phyloP scores from a whole-genome alignment of 2,888 invertebrate species.

The Chymomyza amoena region DNA sequence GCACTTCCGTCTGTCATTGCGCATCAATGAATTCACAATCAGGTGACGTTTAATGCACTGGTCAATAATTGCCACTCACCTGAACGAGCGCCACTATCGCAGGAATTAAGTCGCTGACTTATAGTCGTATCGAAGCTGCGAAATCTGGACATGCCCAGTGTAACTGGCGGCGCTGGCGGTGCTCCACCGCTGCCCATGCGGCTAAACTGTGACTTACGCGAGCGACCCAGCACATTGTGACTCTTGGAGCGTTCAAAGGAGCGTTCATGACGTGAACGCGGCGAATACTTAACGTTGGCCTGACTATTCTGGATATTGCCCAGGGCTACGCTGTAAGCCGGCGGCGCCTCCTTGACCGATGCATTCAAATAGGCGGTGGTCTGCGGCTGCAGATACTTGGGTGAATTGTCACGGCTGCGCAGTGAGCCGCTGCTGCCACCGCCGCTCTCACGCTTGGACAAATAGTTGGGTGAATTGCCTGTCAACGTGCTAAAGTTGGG shows the following conservation, averaged over 20 bases:
- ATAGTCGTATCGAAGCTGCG: constrained; percentile 82
- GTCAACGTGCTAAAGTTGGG: constrained; percentile 78
- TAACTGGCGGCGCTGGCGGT: constrained; percentile 23
- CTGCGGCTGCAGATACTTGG: constrained; percentile 75
- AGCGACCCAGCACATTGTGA: constrained; percentile 76
- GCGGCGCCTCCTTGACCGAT: constrained; percentile 76
- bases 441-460: constrained; percentile 75
- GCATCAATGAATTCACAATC: constrained; percentile 27
- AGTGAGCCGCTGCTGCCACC: constrained; percentile 63
- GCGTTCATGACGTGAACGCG: constrained; percentile 63
- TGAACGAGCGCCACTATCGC: constrained; percentile 79
- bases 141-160: constrained; percentile 81
- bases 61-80: constrained; percentile 59
- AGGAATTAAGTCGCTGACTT: constrained; percentile 79
- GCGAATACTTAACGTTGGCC: constrained; percentile 52
- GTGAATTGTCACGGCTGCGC: constrained; percentile 77
- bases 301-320: constrained; percentile 24
- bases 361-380: constrained; percentile 76
- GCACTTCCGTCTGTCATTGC: not conserved
- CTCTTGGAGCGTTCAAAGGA: constrained; percentile 75
- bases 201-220: constrained; percentile 81
- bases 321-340: constrained; percentile 64
- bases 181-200: constrained; percentile 54
- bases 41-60: constrained; percentile 22
- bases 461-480: constrained; percentile 78